Evolutionary conservation across 2,113 vertebrate genomes (phyloP), one percentile per base, ranked within the genome.

Genomic region (Mixornis gularis): DNA sequence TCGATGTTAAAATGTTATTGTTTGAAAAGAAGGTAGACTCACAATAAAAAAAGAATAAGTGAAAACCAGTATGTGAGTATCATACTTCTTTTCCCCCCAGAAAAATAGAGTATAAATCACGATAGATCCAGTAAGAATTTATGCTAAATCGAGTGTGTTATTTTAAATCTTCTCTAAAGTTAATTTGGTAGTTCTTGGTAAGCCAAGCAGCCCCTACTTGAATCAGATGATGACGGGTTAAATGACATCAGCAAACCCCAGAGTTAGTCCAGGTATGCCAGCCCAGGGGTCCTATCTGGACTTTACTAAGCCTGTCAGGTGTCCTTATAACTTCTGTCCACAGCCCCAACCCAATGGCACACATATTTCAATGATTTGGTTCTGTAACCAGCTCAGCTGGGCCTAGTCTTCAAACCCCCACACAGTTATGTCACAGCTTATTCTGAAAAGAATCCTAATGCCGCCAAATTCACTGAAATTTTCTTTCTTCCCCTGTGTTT

Each of bases 31-130:
- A n/a, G 8, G 15, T 76, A 36, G 13, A 76, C 56, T 18, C 3
- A 3, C 38, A 55, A 19, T 30, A 65, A 58, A 60, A 56, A 62
- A n/a, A n/a, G n/a, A n/a, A 58, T 63, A 21, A 17, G 7, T 26
- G 40, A 7, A 55, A 79, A 14, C 8, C 6, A 63, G 5, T 25
- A 20, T 34, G 15, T 60, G 7, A 58, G 12, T 15, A 8, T 36
- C 27, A 21, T 43, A 36, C 5, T 53, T 68, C n/a, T 25, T 70
- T 74, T 0, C 4, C 17, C 10, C 9, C 3, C 1, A 1, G 12
- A 51, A 34, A 36, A 36, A 30, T 10, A 1, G 8, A 32, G 2
- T 19, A 15, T 34, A 56, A 53, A 36, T 53, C 18, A 25, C 72
- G 5, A 0, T 73, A 70, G 25, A 16, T 34, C 8, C 13, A 34